phyloP scores from a whole-genome alignment of 2,888 invertebrate species.

The Aphrophora alni region DNA sequence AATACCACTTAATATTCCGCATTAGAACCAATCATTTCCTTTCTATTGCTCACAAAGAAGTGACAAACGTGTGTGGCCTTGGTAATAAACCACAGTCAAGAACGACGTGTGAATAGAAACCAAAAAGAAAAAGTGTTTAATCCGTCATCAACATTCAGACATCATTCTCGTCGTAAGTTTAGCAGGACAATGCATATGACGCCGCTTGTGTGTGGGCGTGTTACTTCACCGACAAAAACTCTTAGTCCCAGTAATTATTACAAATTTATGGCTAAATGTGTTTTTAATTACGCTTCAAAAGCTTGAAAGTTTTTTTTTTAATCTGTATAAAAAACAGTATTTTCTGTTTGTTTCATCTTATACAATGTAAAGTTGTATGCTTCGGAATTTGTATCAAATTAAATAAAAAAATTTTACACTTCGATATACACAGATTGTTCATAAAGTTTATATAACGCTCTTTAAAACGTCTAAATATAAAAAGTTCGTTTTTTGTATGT shows the following conservation, averaged over 20 bases:
- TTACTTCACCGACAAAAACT: neutral
- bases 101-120: neutral
- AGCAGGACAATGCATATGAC: neutral
- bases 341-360: too few relatives aligned
- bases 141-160: neutral
- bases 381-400: too few relatives aligned
- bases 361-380: too few relatives aligned
- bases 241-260: neutral
- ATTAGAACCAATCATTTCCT: neutral
- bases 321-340: too few relatives aligned
- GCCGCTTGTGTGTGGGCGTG: neutral
- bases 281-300: neutral
- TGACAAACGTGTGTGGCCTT: neutral
- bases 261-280: neutral
- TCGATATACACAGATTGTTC: too few relatives aligned
- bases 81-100: neutral
- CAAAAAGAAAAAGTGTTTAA: neutral
- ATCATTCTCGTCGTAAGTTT: neutral
- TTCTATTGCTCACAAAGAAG: neutral
- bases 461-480: too few relatives aligned
- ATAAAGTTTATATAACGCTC: too few relatives aligned
- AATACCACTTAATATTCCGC: neutral
- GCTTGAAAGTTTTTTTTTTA: too few relatives aligned
- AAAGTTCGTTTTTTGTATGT: too few relatives aligned
- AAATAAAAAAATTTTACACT: too few relatives aligned